Percentiles rank a stretch among this genome's conserved stretches.
phyloP scores from a whole-genome alignment of 2,888 invertebrate genomes.

The Apodemia mormo region DNA sequence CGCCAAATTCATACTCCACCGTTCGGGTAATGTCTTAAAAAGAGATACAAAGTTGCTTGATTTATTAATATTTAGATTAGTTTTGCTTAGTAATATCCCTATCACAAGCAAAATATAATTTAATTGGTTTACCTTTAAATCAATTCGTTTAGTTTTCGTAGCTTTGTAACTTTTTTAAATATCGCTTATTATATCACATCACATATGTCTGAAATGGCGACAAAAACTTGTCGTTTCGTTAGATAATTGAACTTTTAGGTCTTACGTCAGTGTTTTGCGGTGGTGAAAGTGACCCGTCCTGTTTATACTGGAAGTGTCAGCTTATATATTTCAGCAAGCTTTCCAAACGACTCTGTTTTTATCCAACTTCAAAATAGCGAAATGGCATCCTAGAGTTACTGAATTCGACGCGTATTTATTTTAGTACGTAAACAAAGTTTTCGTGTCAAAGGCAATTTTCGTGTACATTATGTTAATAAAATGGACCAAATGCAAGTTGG shows the following conservation, averaged over 20 bases:
- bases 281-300: constrained; percentile 64
- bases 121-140: neutral
- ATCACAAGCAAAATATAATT: too few species aligned
- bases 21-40: too few species aligned
- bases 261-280: constrained; percentile 23
- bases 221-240: neutral
- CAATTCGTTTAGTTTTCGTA: neutral
- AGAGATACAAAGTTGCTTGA: too few species aligned
- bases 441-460: too few species aligned
- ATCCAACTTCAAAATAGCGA: neutral
- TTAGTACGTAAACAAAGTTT: too few species aligned
- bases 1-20: too few species aligned
- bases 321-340: constrained; percentile 57
- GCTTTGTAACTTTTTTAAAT: too few species aligned
- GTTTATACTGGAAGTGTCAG: constrained; percentile 46
- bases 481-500: too few species aligned
- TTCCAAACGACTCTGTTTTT: constrained; percentile 47
- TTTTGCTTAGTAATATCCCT: too few species aligned
- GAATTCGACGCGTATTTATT: too few species aligned
- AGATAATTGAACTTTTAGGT: constrained; percentile 16
- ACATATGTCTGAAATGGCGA: neutral
- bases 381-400: neutral
- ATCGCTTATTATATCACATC: neutral
- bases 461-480: too few species aligned
- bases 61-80: too few species aligned